A percentile compares a stretch with the other conserved stretches of the same genome.
phyloP scores from a whole-genome alignment of 23 tunicate genomes.

The Clavelina lepadiformis region DNA sequence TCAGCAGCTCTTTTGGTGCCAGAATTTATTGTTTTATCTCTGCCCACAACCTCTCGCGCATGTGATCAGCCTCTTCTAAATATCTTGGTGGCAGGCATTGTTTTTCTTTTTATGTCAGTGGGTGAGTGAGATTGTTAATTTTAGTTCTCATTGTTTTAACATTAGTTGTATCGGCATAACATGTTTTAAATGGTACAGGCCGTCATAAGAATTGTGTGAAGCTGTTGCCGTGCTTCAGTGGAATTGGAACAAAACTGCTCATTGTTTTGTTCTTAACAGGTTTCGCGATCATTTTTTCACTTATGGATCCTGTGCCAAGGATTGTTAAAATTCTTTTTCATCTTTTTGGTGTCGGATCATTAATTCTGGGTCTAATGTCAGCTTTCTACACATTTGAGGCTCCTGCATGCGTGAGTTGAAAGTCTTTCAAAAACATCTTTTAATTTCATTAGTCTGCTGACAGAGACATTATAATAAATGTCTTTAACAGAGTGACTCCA shows the following conservation, averaged over 20 bases:
- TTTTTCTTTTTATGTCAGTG: constrained; percentile 62
- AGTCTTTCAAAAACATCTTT: background rate
- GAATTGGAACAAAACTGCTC: too few species aligned
- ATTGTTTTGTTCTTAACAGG: constrained; percentile 29
- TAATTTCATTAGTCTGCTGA: too few species aligned
- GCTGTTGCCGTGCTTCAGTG: too few species aligned
- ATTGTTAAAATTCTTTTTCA: constrained; percentile 44
- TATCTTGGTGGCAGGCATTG: constrained; percentile 64
- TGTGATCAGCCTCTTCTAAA: constrained; percentile 65
- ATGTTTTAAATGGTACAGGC: too few species aligned
- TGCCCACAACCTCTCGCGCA: constrained; percentile 54
- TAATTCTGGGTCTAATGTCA: constrained; percentile 56
- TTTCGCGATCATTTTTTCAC: constrained; percentile 45
- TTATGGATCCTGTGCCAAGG: constrained; percentile 69
- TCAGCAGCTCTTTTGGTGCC: constrained; percentile 61
- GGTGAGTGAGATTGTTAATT: too few species aligned
- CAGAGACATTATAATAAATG: too few species aligned
- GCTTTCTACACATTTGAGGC: constrained; percentile 61
- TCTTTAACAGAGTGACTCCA: constrained; percentile 33
- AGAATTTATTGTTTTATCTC: constrained; percentile 51
- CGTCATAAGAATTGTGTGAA: too few species aligned
- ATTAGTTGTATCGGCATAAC: too few species aligned
- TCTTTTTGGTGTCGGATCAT: constrained; percentile 55
- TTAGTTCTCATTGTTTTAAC: too few species aligned
- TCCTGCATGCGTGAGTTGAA: constrained; percentile 56